A percentile compares a stretch with the other conserved stretches of the same genome.
phyloP scores from a whole-genome alignment of 2,797 vertebrate species.

The Phrynocephalus vlangalii region DNA sequence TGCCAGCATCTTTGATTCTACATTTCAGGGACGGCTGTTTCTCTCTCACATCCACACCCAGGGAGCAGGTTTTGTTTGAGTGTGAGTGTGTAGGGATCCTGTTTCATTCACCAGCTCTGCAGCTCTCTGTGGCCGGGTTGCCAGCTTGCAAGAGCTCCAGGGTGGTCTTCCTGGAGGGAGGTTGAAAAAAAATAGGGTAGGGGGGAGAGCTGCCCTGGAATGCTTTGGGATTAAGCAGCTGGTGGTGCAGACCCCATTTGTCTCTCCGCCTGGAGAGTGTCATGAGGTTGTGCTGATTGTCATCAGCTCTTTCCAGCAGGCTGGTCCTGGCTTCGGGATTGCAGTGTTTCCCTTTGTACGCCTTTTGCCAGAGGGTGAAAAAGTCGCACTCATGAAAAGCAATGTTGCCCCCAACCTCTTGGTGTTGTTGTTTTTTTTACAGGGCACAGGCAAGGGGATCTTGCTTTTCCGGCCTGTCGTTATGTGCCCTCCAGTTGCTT shows the following conservation, averaged over 20 bases:
- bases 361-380: no score
- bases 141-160: background rate
- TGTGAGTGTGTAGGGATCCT: no score
- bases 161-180: slow-evolving; percentile 17
- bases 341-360: background rate
- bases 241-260: background rate
- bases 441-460: no score
- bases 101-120: background rate
- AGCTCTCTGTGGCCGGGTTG: background rate
- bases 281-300: background rate
- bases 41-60: background rate
- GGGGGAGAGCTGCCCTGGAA: background rate
- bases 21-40: background rate
- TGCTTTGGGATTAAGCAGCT: background rate
- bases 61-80: no score
- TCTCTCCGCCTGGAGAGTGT: no score
- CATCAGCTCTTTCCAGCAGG: no score
- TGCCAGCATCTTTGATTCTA: no score
- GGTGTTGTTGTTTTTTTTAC: no score
- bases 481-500: no score
- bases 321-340: fast-evolving
- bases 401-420: no score
- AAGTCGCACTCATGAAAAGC: no score
- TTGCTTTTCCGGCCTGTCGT: no score
- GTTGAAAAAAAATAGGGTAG: background rate